Evolutionary conservation across 2,113 vertebrate genomes (phyloP).

Genomic region (Phalacrocorax carbo): DNA sequence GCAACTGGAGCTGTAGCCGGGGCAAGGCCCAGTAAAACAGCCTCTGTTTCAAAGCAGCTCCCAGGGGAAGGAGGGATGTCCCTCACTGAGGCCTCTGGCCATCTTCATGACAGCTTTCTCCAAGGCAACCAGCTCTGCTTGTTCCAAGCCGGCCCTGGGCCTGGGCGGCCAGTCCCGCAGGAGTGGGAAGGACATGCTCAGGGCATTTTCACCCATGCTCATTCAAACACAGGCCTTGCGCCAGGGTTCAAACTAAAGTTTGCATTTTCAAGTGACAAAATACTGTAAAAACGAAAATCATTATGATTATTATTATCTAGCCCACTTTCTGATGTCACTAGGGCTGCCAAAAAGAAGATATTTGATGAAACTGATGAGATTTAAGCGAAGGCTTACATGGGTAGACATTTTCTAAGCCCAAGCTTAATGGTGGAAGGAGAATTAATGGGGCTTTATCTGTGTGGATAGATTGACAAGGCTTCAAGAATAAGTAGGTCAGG

Average conservation of each 20-base stretch:
- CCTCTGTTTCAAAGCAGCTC: not conserved
- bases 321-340: not conserved
- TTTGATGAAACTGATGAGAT: not conserved
- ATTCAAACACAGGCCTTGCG: not conserved
- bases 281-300: not conserved
- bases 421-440: not conserved
- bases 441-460: not conserved
- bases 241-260: not conserved
- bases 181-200: rapidly evolving
- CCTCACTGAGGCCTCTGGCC: not conserved
- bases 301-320: not conserved
- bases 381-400: not conserved
- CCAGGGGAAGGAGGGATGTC: rapidly evolving
- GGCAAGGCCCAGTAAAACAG: not conserved
- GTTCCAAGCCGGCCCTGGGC: not conserved
- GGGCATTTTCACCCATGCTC: not conserved
- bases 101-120: not conserved
- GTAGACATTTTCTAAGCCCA: not conserved
- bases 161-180: not conserved
- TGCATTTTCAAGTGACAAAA: not conserved
- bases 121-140: not conserved
- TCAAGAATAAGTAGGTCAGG: not conserved
- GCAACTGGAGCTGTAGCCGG: not conserved
- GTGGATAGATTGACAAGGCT: not conserved
- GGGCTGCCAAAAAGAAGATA: not conserved